Evolutionary conservation across 2,797 vertebrate species (phyloP), one percentile per base, ranked within the genome.

Genomic region (Acanthiza pusilla): DNA sequence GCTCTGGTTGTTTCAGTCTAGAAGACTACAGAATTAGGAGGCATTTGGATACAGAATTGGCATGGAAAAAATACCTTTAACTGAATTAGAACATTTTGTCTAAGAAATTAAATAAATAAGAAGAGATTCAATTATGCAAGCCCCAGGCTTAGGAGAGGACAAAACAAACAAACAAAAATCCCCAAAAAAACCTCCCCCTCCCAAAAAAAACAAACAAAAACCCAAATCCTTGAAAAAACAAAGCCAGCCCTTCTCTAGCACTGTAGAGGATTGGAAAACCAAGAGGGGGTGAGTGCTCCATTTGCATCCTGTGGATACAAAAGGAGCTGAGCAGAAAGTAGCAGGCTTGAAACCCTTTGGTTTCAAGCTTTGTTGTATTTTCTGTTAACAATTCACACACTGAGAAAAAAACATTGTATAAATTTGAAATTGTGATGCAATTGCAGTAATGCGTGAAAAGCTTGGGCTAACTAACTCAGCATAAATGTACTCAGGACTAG

Each of bases 361-460:
- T n/a, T n/a, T n/a, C n/a, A n/a, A n/a, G n/a, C 48, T 91, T 83
- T 77, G 38, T 53, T 86, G 32, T 55, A 50, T 53, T 81, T 74
- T 77, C 65, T 79, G 38, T 74, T 84, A 86, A 48, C 18, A 88
- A 71, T 63, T 89, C 82, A 93, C 61, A 38, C 40, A 53, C 55
- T 55, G 61, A 5, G 12, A 40, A 90, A 76, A 76, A 88, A 83
- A 25, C 23, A 45, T 22, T 4, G 26, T 51, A 70, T 65, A 91
- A 77, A 93, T 80, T 80, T 88, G 76, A 65, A 88, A 77, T 34
- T 88, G 29, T 83, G 67, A 70, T 85, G 78, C 51, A 83, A 93
- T 93, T 70, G 79, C 53, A 74, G 23, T 80, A 85, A 85, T 25
- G 68, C 67, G 73, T 57, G 72, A 93, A 88, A 94, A 95, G 50